Evolutionary conservation across 2,113 vertebrate genomes (phyloP).

Genomic region (Bostrychus sinensis): DNA sequence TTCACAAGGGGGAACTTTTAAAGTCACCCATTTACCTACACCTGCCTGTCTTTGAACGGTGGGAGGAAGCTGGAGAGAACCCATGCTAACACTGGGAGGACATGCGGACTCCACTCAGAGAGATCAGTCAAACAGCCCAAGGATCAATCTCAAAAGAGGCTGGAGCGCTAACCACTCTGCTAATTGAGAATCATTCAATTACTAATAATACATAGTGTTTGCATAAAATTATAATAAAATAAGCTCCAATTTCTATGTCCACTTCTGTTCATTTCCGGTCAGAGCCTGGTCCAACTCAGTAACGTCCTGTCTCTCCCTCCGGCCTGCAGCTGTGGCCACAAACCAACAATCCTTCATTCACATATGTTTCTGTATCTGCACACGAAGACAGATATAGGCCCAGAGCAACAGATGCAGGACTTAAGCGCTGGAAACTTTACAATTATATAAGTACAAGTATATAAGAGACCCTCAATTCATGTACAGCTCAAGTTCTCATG

Average conservation of each 20-base stretch:
- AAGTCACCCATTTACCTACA: no score
- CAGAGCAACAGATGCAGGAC: conserved; percentile 11
- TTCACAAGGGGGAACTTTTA: no score
- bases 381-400: conserved; percentile 5
- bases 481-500: conserved; percentile 26
- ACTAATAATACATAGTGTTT: neutral
- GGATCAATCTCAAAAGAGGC: no score
- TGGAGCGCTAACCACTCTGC: neutral
- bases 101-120: no score
- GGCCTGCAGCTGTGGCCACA: conserved; percentile 46
- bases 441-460: conserved; percentile 5
- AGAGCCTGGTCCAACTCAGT: conserved; percentile 33
- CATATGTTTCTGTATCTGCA: conserved; percentile 22
- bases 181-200: neutral
- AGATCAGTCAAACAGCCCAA: no score
- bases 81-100: no score
- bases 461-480: conserved; percentile 21
- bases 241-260: conserved; percentile 28
- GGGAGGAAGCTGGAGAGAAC: no score
- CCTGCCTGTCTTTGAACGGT: no score
- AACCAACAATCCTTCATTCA: conserved; percentile 55
- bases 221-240: conserved; percentile 5
- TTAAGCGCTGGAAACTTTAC: conserved; percentile 16
- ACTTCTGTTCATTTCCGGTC: conserved; percentile 11
- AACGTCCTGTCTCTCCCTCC: conserved; percentile 34